These are phyloP conservation scores for Eristalis tenax DNA, from an alignment of 2,888 invertebrate genomes.

Conservation along the genomic window DNA sequence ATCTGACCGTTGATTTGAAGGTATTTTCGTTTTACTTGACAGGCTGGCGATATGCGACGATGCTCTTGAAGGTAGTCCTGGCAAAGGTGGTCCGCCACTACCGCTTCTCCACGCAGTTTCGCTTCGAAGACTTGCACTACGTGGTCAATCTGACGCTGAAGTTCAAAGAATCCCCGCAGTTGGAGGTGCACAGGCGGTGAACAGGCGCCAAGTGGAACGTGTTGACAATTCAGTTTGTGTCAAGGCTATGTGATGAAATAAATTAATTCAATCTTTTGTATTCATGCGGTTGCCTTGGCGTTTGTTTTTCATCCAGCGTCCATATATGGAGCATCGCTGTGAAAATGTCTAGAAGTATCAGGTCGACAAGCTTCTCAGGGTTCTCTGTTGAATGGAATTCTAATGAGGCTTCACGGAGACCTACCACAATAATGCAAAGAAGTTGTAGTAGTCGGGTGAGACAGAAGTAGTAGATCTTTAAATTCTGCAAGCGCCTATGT, in stretches of 20 bases:
- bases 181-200: slow-evolving; percentile 41
- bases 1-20: neutral
- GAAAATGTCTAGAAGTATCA: neutral
- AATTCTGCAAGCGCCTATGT: neutral
- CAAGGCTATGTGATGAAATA: neutral
- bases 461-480: neutral
- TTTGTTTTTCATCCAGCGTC: neutral
- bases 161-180: slow-evolving; percentile 30
- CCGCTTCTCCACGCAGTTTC: slow-evolving; percentile 40
- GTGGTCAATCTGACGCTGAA: slow-evolving; percentile 49
- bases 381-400: too few species aligned
- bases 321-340: neutral
- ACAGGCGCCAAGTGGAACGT: neutral
- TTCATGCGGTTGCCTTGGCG: neutral
- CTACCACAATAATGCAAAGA: too few species aligned
- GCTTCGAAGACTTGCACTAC: slow-evolving; percentile 34
- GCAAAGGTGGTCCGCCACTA: slow-evolving; percentile 44
- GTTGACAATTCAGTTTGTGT: neutral
- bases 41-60: slow-evolving; percentile 55
- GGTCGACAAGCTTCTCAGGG: neutral
- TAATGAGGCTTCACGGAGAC: too few species aligned
- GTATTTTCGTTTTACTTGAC: neutral
- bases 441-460: neutral
- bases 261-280: neutral
- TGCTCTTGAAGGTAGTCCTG: slow-evolving; percentile 44